phyloP scores from a whole-genome alignment of 2,888 invertebrate genomes.

The Kryphioiulus occultus region DNA sequence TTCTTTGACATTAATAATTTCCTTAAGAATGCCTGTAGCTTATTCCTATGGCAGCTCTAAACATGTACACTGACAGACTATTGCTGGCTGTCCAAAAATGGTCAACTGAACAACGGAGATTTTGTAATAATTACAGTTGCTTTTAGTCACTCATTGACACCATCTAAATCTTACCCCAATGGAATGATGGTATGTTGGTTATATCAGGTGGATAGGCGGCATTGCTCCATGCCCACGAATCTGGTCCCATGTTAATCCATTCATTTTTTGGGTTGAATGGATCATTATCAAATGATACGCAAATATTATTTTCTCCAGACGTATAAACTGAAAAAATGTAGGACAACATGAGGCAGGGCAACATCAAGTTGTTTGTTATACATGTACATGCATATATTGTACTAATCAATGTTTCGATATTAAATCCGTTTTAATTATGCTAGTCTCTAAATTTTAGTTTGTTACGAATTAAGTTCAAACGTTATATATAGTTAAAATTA shows the following conservation, averaged over 20 bases:
- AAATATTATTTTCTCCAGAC: not conserved
- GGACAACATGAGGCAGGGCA: not conserved
- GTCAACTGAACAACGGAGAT: no score
- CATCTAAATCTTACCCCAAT: not conserved
- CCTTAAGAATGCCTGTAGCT: not conserved
- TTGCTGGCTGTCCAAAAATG: no score
- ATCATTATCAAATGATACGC: not conserved
- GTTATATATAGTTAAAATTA: no score
- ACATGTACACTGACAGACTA: no score
- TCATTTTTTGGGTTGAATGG: not conserved
- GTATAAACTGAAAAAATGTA: not conserved
- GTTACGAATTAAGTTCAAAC: no score
- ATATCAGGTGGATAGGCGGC: not conserved
- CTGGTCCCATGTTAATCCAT: not conserved
- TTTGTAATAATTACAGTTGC: no score
- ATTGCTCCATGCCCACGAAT: conserved; percentile 26
- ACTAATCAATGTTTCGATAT: not conserved
- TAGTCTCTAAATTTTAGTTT: no score
- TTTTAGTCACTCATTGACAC: no score
- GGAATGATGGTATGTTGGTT: conserved; percentile 29
- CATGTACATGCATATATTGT: no score
- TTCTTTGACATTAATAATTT: not conserved
- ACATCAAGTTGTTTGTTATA: no score
- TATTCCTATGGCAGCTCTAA: no score
- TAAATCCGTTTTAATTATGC: no score